Percentiles rank a stretch among this genome's conserved stretches.
Evolutionary conservation across 1,140 invertebrate genomes (phyloP).

Genomic region (Hycleus phaleratus): DNA sequence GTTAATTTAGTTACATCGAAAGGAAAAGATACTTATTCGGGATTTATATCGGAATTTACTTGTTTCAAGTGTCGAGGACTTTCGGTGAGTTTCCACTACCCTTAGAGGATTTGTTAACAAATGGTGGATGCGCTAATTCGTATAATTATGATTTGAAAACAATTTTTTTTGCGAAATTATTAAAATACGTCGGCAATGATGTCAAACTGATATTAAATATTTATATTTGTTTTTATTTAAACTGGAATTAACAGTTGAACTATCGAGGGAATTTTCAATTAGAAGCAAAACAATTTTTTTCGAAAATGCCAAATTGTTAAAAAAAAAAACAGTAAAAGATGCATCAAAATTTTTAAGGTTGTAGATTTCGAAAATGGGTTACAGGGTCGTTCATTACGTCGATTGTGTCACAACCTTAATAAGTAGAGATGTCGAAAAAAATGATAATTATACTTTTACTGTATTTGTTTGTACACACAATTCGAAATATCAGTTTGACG

Average conservation of each 20-base stretch:
- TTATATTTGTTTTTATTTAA: neutral
- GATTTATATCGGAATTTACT: conserved; percentile 36
- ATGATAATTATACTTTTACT: too few species aligned
- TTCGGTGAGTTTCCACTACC: conserved; percentile 30
- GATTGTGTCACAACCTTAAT: neutral
- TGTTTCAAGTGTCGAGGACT: conserved; percentile 36
- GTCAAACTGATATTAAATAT: neutral
- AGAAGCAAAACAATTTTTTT: too few species aligned
- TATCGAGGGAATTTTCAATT: too few species aligned
- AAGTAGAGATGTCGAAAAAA: too few species aligned
- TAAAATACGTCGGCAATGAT: neutral
- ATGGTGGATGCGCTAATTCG: neutral
- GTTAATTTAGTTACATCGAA: conserved; percentile 38
- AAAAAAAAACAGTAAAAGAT: too few species aligned
- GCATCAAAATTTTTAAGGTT: too few species aligned
- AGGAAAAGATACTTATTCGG: conserved; percentile 37
- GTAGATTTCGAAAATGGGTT: neutral
- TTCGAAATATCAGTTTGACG: too few species aligned
- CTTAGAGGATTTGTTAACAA: neutral
- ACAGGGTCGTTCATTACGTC: conserved; percentile 5
- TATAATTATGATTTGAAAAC: neutral
- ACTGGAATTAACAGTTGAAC: too few species aligned
- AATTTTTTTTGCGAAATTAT: neutral
- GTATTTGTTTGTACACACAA: too few species aligned
- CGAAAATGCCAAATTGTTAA: too few species aligned